Evolutionary conservation across 1,140 invertebrate genomes (phyloP), one percentile per base, ranked within the genome.

Genomic region (Helicoverpa armigera): DNA sequence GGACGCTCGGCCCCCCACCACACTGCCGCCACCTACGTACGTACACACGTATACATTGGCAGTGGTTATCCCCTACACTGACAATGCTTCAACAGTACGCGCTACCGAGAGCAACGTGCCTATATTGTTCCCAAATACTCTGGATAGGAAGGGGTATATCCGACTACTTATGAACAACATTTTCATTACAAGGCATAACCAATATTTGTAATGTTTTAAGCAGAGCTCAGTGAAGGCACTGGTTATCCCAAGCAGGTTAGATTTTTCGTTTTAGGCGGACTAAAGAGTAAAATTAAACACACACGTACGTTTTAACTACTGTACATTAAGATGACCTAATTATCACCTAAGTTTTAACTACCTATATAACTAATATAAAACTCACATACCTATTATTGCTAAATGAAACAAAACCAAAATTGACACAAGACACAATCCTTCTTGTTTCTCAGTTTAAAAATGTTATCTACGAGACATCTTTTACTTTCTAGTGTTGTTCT

Each of bases 21-120:
- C 90, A 82, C 90, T 88, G 88, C 92, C 93, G 91, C 94, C 94
- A 94, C 92, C 92, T 94, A 94, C 92, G 88, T 91, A 91, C 91
- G 87, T 84, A 90, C 88, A 92, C 91, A 94, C 92, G 86, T 84
- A 89, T 91, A 93, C 94, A 91, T 89, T 89, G 90, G 82, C 86
- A 84, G 84, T 82, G 83, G 82, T 80, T 78, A 80, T 83, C 83
- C 74, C 82, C 60, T 77, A 83, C 79, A 83, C 86, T 85, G 79
- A 82, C 87, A 87, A 87, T 83, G 81, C 80, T 81, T 82, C 69
- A 79, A 78, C 81, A 51, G 65, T 75, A 83, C 84, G 74, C 77
- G 23, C 70, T 63, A 16, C 51, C 67, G 76, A 67, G n/a, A 70
- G 31, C 63, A 13, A 63, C 51, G 74, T 76, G 65, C 14, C 58